These are phyloP conservation scores for Caenorhabditis afra DNA, from an alignment of 2,888 invertebrate species.

Conservation along the genomic window DNA sequence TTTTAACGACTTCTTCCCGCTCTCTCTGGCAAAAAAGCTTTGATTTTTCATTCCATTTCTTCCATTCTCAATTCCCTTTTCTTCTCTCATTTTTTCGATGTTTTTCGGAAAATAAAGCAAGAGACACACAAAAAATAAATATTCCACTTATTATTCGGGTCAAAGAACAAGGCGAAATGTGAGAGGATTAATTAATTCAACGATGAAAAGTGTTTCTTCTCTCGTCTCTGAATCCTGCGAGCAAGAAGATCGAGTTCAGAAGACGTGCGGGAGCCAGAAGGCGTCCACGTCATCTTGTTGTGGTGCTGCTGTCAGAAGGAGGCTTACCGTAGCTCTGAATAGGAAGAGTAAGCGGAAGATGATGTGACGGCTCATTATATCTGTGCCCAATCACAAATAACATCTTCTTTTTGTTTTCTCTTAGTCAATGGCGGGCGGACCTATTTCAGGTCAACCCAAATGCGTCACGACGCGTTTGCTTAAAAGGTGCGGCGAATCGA, in stretches of 20 bases:
- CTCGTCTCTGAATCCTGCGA: neutral
- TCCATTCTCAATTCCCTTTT: neutral
- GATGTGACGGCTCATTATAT: neutral
- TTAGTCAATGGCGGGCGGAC: neutral
- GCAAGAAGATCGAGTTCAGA: conserved; percentile 1
- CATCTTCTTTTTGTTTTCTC: neutral
- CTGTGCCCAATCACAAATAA: neutral
- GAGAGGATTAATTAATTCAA: conserved; percentile 32
- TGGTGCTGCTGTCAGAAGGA: neutral
- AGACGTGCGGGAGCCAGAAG: neutral
- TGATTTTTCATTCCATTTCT: too few relatives aligned
- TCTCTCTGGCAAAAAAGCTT: too few relatives aligned
- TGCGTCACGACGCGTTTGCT: too few relatives aligned
- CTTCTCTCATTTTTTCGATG: neutral
- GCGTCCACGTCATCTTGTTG: conserved; percentile 1
- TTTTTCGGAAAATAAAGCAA: too few relatives aligned
- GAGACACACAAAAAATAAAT: conserved; percentile 10
- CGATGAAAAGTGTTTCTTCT: neutral
- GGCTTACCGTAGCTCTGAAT: neutral
- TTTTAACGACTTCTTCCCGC: too few relatives aligned
- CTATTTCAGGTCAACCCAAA: too few relatives aligned
- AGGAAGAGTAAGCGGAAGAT: neutral
- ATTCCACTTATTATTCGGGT: conserved; percentile 15
- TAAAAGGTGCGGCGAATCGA: too few relatives aligned
- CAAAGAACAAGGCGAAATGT: conserved; percentile 10